A percentile compares a stretch with the other conserved stretches of the same genome.
phyloP scores from a whole-genome alignment of 2,888 invertebrate species.

The Melangyna quadrimaculata region DNA sequence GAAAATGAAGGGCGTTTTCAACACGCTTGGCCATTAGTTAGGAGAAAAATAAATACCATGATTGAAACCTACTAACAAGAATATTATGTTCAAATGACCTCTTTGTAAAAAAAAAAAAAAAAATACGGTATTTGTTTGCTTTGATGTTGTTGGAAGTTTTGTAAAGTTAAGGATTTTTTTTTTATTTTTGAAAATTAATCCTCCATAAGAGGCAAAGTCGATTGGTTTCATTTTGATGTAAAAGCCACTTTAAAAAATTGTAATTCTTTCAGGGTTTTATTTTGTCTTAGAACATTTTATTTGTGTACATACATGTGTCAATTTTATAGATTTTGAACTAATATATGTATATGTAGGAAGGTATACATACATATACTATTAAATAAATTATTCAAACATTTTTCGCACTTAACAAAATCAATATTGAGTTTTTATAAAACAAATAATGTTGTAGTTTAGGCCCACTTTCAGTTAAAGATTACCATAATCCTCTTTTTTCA shows the following conservation, averaged over 20 bases:
- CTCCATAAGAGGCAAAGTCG: not conserved
- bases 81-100: conserved; percentile 13
- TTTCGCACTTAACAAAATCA: too few species aligned
- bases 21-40: conserved; percentile 19
- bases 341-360: too few species aligned
- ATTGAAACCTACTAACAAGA: not conserved
- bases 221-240: not conserved
- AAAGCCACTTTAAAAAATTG: not conserved
- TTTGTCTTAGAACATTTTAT: not conserved
- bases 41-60: conserved; percentile 7
- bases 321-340: too few species aligned
- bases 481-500: too few species aligned
- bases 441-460: too few species aligned
- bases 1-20: conserved; percentile 8
- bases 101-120: not conserved
- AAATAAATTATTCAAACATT: too few species aligned
- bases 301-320: too few species aligned
- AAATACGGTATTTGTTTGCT: not conserved
- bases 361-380: too few species aligned
- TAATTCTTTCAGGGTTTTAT: not conserved
- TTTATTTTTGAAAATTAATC: not conserved
- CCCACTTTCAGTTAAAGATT: too few species aligned
- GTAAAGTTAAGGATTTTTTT: not conserved
- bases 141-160: not conserved
- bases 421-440: too few species aligned